phyloP scores from a whole-genome alignment of 2,113 vertebrate species.

The Istiophorus platypterus region DNA sequence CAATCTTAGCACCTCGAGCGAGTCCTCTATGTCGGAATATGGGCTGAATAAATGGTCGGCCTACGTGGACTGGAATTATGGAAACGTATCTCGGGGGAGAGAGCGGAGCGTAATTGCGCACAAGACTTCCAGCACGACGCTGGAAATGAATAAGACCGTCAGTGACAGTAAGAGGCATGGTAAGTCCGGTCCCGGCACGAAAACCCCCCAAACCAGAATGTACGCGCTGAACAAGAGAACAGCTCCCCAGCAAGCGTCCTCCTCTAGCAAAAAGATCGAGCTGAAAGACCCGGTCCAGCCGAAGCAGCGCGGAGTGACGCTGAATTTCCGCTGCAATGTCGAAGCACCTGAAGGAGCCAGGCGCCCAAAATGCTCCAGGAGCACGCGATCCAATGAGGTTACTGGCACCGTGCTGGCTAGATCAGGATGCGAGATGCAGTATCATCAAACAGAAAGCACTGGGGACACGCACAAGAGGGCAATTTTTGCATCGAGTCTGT shows the following conservation, averaged over 20 bases:
- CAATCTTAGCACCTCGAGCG: slow-evolving; percentile 90
- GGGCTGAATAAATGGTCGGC: slow-evolving; percentile 93
- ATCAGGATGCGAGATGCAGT: slow-evolving; percentile 71
- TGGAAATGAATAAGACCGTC: slow-evolving; percentile 74
- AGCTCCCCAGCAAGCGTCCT: slow-evolving; percentile 57
- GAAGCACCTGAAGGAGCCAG: slow-evolving; percentile 74
- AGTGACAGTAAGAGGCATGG: slow-evolving; percentile 56
- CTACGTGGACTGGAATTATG: slow-evolving; percentile 92
- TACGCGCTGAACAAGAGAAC: slow-evolving; percentile 66
- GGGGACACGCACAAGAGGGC: slow-evolving; percentile 88
- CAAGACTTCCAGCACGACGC: slow-evolving; percentile 74
- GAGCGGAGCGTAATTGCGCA: slow-evolving; percentile 73
- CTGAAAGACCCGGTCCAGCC: slow-evolving; percentile 72
- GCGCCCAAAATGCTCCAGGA: slow-evolving; percentile 72
- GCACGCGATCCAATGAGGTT: slow-evolving; percentile 72
- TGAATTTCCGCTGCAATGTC: slow-evolving; percentile 85
- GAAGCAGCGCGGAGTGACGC: slow-evolving; percentile 82
- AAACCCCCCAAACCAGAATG: slow-evolving; percentile 81
- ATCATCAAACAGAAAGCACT: slow-evolving; percentile 53
- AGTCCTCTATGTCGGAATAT: slow-evolving; percentile 91
- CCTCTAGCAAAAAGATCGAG: slow-evolving; percentile 67
- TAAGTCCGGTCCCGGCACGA: slow-evolving; percentile 20
- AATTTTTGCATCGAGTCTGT: slow-evolving; percentile 92
- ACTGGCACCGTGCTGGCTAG: slow-evolving; percentile 73
- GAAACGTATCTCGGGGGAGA: slow-evolving; percentile 73